Evolutionary conservation across 2,113 vertebrate species (phyloP).

Genomic region (Alligator sinensis): DNA sequence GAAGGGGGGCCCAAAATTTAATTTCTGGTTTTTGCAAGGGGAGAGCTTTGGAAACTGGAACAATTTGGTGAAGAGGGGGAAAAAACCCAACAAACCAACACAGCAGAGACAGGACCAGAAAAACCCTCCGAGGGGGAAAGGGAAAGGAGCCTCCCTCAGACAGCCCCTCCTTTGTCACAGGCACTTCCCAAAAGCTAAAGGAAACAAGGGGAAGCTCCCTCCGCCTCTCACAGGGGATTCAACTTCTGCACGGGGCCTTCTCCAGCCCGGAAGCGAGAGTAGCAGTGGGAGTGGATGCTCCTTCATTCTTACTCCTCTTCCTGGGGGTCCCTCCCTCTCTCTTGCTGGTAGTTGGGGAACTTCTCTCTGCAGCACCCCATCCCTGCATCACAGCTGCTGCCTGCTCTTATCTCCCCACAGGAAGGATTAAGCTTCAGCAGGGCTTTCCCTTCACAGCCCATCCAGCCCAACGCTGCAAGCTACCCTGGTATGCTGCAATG

Average conservation of each 20-base stretch:
- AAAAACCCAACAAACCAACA: slow-evolving; percentile 12
- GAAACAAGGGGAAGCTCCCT: neutral
- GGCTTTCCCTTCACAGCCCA: neutral
- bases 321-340: neutral
- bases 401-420: neutral
- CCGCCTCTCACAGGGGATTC: neutral
- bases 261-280: neutral
- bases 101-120: neutral
- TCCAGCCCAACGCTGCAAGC: neutral
- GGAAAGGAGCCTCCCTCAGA: neutral
- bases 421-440: neutral
- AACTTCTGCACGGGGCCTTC: neutral
- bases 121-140: neutral
- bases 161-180: neutral
- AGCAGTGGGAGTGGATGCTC: neutral
- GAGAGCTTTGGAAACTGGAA: slow-evolving; percentile 38
- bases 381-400: neutral
- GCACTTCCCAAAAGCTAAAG: neutral
- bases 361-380: neutral
- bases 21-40: slow-evolving; percentile 64
- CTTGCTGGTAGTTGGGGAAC: no score
- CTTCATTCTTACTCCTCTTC: neutral
- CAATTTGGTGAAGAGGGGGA: neutral
- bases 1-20: slow-evolving; percentile 31
- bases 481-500: neutral